These are phyloP conservation scores for Thunnus thynnus DNA, from an alignment of 2,113 vertebrate species.

Conservation along the genomic window DNA sequence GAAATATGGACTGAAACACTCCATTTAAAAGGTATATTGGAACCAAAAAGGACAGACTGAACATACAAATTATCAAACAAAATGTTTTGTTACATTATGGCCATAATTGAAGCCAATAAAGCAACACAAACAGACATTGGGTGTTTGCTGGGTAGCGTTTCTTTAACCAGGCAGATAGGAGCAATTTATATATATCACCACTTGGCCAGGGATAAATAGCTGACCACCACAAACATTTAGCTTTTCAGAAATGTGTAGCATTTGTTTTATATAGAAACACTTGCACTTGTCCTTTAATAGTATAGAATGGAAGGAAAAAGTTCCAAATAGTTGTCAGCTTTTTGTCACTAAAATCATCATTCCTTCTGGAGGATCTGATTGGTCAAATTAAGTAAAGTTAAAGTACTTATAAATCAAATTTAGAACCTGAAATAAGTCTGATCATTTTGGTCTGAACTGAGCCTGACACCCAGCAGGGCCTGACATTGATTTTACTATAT, in stretches of 20 bases:
- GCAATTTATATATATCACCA: neutral
- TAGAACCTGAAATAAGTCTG: too few species aligned
- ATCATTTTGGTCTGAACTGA: too few species aligned
- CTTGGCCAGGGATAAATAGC: neutral
- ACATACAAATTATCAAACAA: too few species aligned
- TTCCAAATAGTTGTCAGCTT: neutral
- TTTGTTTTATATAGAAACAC: too few species aligned
- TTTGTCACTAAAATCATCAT: neutral
- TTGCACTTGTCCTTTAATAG: too few species aligned
- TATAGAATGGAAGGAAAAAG: neutral
- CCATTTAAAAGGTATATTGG: neutral
- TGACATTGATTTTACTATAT: too few species aligned
- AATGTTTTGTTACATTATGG: too few species aligned
- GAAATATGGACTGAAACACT: neutral
- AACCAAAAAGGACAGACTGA: neutral
- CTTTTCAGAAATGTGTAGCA: neutral
- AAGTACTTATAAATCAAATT: too few species aligned
- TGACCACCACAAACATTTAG: constrained; percentile 1
- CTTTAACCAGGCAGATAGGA: neutral
- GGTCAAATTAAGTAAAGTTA: neutral
- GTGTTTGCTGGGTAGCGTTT: too few species aligned
- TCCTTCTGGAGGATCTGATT: neutral
- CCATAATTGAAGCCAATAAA: too few species aligned
- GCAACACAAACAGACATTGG: too few species aligned
- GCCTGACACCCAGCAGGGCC: too few species aligned